These are phyloP conservation scores for Caenorhabditis parvicauda DNA, from an alignment of 2,888 invertebrate genomes.

Conservation along the genomic window DNA sequence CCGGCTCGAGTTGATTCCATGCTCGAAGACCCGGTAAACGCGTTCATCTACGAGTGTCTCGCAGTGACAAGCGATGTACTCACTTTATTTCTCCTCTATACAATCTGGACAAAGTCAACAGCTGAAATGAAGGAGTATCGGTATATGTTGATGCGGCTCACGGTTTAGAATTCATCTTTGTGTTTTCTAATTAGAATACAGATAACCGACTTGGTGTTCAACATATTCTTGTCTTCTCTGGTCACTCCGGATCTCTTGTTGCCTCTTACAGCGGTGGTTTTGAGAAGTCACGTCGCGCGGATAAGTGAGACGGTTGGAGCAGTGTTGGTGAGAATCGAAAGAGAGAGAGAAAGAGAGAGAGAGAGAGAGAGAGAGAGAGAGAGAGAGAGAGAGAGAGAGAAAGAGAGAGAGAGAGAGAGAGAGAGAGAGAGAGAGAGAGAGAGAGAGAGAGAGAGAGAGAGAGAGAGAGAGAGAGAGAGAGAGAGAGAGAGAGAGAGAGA, in stretches of 20 bases:
- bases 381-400: conserved; percentile 2
- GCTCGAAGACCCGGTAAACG: conserved; percentile 14
- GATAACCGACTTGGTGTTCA: too few relatives aligned
- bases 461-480: not conserved
- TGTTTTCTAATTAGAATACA: too few relatives aligned
- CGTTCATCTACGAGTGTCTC: conserved; percentile 7
- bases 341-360: too few relatives aligned
- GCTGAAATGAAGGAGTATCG: conserved; percentile 16
- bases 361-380: conserved; percentile 8
- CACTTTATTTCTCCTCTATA: conserved; percentile 14
- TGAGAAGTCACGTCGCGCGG: too few relatives aligned
- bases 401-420: conserved; percentile 8
- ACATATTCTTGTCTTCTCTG: too few relatives aligned
- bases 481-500: not conserved
- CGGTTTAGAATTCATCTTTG: too few relatives aligned
- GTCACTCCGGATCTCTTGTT: too few relatives aligned
- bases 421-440: conserved; percentile 4
- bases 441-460: not conserved
- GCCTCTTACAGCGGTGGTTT: too few relatives aligned
- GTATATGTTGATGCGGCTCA: conserved; percentile 11
- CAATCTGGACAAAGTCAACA: conserved; percentile 10
- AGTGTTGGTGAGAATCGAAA: too few relatives aligned
- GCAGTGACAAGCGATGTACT: conserved; percentile 7
- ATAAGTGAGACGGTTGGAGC: too few relatives aligned
- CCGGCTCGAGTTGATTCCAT: too few relatives aligned